Evolutionary conservation across 2,113 vertebrate genomes (phyloP), one percentile per base, ranked within the genome.

Genomic region (Dicrurus megarhynchus): DNA sequence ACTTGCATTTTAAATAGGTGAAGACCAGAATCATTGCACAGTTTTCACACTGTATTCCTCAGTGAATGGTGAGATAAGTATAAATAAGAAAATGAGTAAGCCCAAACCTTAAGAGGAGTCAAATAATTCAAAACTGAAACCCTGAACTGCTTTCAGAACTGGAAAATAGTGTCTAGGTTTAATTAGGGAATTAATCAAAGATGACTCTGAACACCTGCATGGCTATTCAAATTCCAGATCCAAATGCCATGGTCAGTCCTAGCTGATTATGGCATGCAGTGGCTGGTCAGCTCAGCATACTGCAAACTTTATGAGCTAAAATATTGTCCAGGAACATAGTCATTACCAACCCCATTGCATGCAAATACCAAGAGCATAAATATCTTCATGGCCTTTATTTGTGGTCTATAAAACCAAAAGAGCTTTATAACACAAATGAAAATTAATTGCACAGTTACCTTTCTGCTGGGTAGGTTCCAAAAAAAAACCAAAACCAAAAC

Each of bases 401-500:
- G 27, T 47, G 90, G 82, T 76, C 67, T 47, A 80, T 93, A 96
- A 94, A 95, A 80, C 33, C 42, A 50, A 50, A 93, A 74, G 27
- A 85, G 27, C 33, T 91, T 93, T 90, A 65, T 67, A 87, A 87
- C 21, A 67, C 35, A 91, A 87, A 93, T 65, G 21, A 91, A 95
- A 96, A 97, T 93, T 93, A 95, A 91, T 91, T 88, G 33, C 82
- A 91, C 33, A 74, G 77, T 88, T 91, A 88, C 78, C n/a, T 90
- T 91, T 70, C 39, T 79, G 24, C 22, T 80, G 55, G 13, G 23
- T 39, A 69, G 9, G 13, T 65, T 89, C 24, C 15, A 56, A 81
- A 61, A 64, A 57, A 32, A 11, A 26, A 15, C 3, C 7, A 18
- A 57, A 57, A 42, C 2, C 4, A 33, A 41, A 60, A 42, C 7